Conservation (phyloP, 2,888 invertebrate species). For the Fissipunctia ypsillon region DNA sequence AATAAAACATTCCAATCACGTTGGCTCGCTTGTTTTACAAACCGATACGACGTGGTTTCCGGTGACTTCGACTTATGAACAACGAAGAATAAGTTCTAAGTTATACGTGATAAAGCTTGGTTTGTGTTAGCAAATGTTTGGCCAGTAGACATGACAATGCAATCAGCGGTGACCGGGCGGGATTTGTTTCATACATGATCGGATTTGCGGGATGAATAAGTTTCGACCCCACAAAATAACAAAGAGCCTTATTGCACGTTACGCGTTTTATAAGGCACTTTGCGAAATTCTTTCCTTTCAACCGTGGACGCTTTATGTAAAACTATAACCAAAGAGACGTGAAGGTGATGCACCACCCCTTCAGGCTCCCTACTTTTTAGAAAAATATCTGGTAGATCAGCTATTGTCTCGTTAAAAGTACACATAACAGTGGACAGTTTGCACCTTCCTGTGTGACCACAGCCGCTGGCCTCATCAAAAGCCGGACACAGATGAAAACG, state of each 20-base stretch:
- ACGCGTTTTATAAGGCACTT: constrained; percentile 86
- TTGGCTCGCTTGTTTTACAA: constrained; percentile 89
- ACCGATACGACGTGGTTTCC: constrained; percentile 86
- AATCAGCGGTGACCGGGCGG: constrained; percentile 90
- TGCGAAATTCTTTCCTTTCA: constrained; percentile 85
- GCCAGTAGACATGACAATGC: constrained; percentile 89
- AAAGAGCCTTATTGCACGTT: constrained; percentile 86
- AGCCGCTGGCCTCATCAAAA: constrained; percentile 65
- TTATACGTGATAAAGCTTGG: constrained; percentile 56
- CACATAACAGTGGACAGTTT: background rate
- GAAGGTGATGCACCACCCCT: constrained; percentile 10
- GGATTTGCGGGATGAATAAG: constrained; percentile 91
- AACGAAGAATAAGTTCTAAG: constrained; percentile 42
- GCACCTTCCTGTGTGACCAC: constrained; percentile 6
- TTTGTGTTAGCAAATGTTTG: constrained; percentile 62
- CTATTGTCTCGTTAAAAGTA: background rate
- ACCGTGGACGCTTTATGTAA: constrained; percentile 68
- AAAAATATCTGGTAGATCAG: background rate
- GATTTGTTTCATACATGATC: constrained; percentile 90
- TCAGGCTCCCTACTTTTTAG: background rate
- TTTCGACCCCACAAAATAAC: constrained; percentile 90
- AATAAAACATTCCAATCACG: constrained; percentile 90
- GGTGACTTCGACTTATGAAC: constrained; percentile 66
- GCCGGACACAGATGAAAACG: constrained; percentile 83
- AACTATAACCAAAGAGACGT: constrained; percentile 55